Evolutionary conservation across 2,797 vertebrate genomes (phyloP).

Genomic region (Amblyopsis hoosieri): DNA sequence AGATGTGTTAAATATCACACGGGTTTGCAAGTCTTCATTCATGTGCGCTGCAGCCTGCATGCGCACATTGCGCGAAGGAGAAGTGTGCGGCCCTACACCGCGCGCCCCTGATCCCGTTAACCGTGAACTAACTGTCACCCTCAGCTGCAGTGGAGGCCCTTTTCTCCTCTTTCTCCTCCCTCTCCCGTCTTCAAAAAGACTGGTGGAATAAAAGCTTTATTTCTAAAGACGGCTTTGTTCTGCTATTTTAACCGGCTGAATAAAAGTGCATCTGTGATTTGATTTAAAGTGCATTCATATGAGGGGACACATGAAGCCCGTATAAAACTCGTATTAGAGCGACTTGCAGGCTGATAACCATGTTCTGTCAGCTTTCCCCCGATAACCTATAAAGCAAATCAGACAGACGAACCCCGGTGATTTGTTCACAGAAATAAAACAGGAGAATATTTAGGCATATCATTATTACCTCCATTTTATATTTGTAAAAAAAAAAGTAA

Average conservation of each 20-base stretch:
- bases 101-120: conserved; percentile 93
- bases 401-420: conserved; percentile 39
- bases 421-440: neutral
- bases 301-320: conserved; percentile 82
- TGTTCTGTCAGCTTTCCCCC: conserved; percentile 75
- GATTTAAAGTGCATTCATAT: conserved; percentile 95
- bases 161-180: conserved; percentile 64
- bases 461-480: too few species aligned
- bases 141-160: conserved; percentile 88
- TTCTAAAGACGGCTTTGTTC: conserved; percentile 90
- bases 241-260: conserved; percentile 93
- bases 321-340: conserved; percentile 89
- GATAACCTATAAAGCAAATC: conserved; percentile 68
- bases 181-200: conserved; percentile 88
- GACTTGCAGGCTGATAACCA: conserved; percentile 76
- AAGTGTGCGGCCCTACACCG: conserved; percentile 86
- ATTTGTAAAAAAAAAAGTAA: too few species aligned
- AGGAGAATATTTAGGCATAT: too few species aligned
- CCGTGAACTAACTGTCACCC: conserved; percentile 98
- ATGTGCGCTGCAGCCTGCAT: conserved; percentile 74
- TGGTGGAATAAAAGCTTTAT: conserved; percentile 80
- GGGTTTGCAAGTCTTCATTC: conserved; percentile 81
- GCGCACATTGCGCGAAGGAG: conserved; percentile 74
- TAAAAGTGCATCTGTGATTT: conserved; percentile 93
- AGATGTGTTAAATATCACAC: conserved; percentile 95